These are phyloP conservation scores for Streptopelia turtur DNA, from an alignment of 2,797 vertebrate genomes.

Conservation along the genomic window DNA sequence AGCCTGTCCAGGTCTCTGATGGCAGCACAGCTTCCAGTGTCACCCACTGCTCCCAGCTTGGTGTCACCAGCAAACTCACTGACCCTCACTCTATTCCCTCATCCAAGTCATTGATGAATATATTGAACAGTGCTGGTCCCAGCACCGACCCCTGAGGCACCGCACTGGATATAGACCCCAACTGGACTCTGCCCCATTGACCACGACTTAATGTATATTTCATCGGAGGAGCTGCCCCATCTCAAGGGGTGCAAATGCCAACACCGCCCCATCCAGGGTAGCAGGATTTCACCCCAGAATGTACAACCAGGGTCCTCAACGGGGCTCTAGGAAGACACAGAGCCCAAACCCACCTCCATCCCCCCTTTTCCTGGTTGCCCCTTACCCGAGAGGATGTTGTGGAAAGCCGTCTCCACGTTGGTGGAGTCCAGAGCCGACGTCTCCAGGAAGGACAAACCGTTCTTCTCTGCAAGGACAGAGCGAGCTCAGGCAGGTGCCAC, in stretches of 20 bases:
- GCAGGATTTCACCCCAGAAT: not conserved
- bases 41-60: no score
- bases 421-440: slow-evolving; percentile 90
- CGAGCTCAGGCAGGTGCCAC: fast-evolving
- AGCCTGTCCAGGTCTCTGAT: no score
- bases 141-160: no score
- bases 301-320: fast-evolving
- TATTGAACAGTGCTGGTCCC: no score
- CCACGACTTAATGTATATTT: no score
- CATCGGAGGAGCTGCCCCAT: not conserved
- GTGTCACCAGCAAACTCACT: no score
- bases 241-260: not conserved
- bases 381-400: slow-evolving; percentile 87
- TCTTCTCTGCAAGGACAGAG: slow-evolving; percentile 78
- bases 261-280: not conserved
- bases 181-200: no score
- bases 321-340: fast-evolving
- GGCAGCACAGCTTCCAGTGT: no score
- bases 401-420: slow-evolving; percentile 89
- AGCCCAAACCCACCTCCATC: fast-evolving
- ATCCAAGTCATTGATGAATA: no score
- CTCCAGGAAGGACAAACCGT: slow-evolving; percentile 88
- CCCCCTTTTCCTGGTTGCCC: not conserved
- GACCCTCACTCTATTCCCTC: no score
- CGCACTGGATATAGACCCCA: no score